A percentile compares a stretch with the other conserved stretches of the same genome.
Conservation (phyloP, 2,797 vertebrate genomes). For the Sitta carolinensis region DNA sequence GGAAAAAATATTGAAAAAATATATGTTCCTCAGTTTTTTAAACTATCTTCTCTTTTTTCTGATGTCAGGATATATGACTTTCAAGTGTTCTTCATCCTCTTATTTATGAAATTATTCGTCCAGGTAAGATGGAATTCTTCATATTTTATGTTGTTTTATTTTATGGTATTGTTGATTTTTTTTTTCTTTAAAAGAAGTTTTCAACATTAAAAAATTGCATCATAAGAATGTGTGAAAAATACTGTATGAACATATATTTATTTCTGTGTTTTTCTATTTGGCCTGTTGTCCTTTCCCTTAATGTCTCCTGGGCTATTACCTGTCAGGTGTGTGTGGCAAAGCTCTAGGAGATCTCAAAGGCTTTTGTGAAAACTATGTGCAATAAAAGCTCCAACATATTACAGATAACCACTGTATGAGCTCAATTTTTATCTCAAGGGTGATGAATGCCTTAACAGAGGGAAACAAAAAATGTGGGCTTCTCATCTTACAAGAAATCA, state of each 20-base stretch:
- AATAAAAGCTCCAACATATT: background rate
- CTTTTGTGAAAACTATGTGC: background rate
- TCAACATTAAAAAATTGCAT: fast-evolving
- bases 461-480: background rate
- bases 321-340: background rate
- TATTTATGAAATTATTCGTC: background rate
- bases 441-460: background rate
- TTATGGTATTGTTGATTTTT: too few relatives aligned
- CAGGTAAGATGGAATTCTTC: background rate
- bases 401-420: background rate
- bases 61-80: background rate
- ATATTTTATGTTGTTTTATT: background rate
- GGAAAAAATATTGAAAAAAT: background rate
- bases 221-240: background rate
- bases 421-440: background rate
- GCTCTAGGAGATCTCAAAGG: background rate
- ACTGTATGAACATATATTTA: fast-evolving
- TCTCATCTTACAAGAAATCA: background rate
- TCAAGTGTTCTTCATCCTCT: background rate
- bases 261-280: background rate
- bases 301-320: background rate
- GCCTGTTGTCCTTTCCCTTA: background rate
- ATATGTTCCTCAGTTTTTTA: background rate
- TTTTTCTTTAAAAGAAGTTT: background rate
- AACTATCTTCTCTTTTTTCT: background rate